Evolutionary conservation across 1,140 invertebrate species (phyloP).

Genomic region (Cydia splendana): DNA sequence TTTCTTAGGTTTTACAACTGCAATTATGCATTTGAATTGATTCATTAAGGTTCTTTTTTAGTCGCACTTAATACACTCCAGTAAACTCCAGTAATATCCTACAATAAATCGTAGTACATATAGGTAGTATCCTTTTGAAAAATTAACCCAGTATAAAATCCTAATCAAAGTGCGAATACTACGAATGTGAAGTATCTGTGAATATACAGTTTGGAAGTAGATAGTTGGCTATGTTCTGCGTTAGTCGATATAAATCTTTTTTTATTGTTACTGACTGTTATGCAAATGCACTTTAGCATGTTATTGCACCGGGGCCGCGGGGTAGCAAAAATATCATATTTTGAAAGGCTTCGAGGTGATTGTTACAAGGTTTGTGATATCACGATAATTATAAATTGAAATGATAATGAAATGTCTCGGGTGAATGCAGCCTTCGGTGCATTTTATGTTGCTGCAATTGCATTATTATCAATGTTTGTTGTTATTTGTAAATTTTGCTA

Average conservation of each 20-base stretch:
- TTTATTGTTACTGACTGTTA: constrained; percentile 18
- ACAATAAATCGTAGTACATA: too few species aligned
- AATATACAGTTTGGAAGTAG: too few species aligned
- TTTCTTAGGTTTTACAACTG: constrained; percentile 8
- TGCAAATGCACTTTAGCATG: constrained; percentile 5
- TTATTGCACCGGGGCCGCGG: constrained; percentile 4
- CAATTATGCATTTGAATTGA: background rate
- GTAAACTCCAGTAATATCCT: too few species aligned
- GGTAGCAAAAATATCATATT: constrained; percentile 12
- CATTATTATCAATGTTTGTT: constrained; percentile 12
- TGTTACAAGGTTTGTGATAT: constrained; percentile 35
- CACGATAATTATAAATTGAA: constrained; percentile 35
- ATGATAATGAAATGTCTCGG: constrained; percentile 16
- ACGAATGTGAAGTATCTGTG: too few species aligned
- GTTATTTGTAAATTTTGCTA: constrained; percentile 3
- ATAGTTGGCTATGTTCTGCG: background rate
- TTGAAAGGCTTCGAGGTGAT: constrained; percentile 6
- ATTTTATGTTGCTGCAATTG: constrained; percentile 5
- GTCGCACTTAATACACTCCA: background rate
- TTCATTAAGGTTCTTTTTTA: background rate
- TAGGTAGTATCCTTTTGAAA: too few species aligned
- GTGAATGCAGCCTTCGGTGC: constrained; percentile 33
- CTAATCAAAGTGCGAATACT: too few species aligned
- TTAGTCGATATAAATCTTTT: constrained; percentile 15
- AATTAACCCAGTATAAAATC: too few species aligned